Evolutionary conservation across 2,888 invertebrate species (phyloP), one percentile per base, ranked within the genome.

Genomic region (Rhabditoides inermis): DNA sequence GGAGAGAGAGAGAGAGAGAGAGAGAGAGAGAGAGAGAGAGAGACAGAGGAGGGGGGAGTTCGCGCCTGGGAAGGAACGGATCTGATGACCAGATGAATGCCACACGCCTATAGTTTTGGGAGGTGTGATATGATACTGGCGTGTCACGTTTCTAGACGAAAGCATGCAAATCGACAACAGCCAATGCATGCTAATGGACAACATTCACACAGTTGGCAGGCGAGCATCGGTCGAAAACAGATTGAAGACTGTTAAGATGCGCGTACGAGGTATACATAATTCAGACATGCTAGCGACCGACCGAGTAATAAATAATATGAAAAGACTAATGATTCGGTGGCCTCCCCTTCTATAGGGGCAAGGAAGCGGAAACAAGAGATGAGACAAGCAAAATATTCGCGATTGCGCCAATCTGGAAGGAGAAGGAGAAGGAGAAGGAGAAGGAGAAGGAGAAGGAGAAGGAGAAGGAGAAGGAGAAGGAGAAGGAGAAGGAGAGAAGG

Each of bases 401-500:
- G 42, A 44, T 10, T 27, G 25, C 44, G 28, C 18, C 44, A 28
- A 30, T 30, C 22, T 20, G 28, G 30, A 41, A 18, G 30, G 5
- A 20, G 39, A 18, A n/a, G 51, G 25, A 40, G 51, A 45, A 36
- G 41, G 47, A 50, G 28, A 25, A 20, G 44, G 41, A 36, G 12
- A 27, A 47, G 27, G 18, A 53, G 45, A 42, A 22, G 48, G 23
- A 35, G 23, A 18, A 30, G 20, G 35, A 23, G 22, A 26, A 28
- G 27, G n/a, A 41, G 45, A 44, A 45, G 3, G 23, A 23, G 3
- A 46, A 7, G 18, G 27, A 20, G 12, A 35, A 4, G 2, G 3
- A n/a, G 15, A 18, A 22, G 23, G 30, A 6, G 25, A 18, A 15
- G n/a, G n/a, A 25, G 22, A 42, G 3, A 5, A 5, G 7, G 22